Conservation (phyloP, 2,888 invertebrate species). For the Seladonia tumulorum region DNA sequence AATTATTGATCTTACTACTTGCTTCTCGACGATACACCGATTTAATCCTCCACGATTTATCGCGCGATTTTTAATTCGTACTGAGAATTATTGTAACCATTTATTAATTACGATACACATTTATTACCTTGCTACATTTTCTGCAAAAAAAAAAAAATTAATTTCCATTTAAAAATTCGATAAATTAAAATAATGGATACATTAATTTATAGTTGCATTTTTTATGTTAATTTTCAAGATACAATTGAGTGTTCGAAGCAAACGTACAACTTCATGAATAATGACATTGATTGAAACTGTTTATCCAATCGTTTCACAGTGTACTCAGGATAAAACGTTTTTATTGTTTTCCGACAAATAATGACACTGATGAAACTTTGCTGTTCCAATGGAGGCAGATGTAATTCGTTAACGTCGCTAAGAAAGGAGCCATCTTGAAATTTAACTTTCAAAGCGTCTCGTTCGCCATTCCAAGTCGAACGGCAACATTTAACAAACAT, state of each 20-base stretch:
- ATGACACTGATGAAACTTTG: not conserved
- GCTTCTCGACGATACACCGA: not conserved
- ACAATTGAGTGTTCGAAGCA: not conserved
- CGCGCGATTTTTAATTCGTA: not conserved
- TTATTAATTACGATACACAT: not conserved
- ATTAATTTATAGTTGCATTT: too few relatives aligned
- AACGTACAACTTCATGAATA: not conserved
- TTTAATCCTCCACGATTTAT: not conserved
- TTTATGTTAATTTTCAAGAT: not conserved
- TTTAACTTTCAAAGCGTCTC: constrained; percentile 43
- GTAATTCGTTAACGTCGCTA: constrained; percentile 30
- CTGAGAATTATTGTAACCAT: not conserved
- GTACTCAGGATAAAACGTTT: not conserved
- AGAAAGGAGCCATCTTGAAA: constrained; percentile 9
- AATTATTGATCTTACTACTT: not conserved
- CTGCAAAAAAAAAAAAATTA: too few relatives aligned
- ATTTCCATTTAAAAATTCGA: too few relatives aligned
- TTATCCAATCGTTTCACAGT: not conserved
- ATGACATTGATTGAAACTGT: not conserved
- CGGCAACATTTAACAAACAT: constrained; percentile 52
- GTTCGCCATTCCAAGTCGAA: constrained; percentile 22
- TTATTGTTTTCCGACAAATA: not conserved
- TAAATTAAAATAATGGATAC: too few relatives aligned
- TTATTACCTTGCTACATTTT: too few relatives aligned
- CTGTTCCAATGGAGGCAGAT: not conserved